Evolutionary conservation across 2,113 vertebrate genomes (phyloP).

Genomic region (Pedionomus torquatus): DNA sequence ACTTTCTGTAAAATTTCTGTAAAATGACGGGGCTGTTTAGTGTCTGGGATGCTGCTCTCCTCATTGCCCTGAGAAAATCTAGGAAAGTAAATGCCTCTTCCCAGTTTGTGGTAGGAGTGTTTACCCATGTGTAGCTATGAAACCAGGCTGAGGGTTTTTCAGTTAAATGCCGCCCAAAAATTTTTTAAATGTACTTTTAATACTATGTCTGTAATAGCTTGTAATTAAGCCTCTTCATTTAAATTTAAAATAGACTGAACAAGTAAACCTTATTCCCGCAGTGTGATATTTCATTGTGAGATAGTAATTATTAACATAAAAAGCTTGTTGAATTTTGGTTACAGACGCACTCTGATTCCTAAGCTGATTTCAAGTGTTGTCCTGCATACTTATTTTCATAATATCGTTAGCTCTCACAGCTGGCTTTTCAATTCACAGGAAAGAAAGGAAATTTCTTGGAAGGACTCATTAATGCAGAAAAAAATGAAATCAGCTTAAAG

Average conservation of each 20-base stretch:
- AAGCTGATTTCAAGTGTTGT: constrained; percentile 33
- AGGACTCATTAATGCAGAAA: constrained; percentile 29
- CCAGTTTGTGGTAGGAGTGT: background rate
- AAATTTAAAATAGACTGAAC: background rate
- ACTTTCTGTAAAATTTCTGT: background rate
- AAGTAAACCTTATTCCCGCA: background rate
- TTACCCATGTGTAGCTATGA: background rate
- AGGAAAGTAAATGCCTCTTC: background rate
- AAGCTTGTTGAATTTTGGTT: background rate
- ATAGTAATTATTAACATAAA: background rate
- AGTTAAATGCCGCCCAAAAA: background rate
- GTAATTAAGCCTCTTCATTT: background rate
- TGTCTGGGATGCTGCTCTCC: background rate
- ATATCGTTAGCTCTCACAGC: constrained; percentile 45
- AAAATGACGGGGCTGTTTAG: background rate
- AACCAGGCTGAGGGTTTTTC: background rate
- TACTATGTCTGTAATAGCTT: background rate
- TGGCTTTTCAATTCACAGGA: background rate
- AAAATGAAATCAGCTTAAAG: constrained; percentile 6
- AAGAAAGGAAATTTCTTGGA: constrained; percentile 49
- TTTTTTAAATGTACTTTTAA: background rate
- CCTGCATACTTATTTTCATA: constrained; percentile 36
- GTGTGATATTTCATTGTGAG: background rate
- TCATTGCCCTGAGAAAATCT: background rate
- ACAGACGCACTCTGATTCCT: background rate